Base-by-base conservation (phyloP, 2,113 vertebrate species). In the Rhea pennata region DNA sequence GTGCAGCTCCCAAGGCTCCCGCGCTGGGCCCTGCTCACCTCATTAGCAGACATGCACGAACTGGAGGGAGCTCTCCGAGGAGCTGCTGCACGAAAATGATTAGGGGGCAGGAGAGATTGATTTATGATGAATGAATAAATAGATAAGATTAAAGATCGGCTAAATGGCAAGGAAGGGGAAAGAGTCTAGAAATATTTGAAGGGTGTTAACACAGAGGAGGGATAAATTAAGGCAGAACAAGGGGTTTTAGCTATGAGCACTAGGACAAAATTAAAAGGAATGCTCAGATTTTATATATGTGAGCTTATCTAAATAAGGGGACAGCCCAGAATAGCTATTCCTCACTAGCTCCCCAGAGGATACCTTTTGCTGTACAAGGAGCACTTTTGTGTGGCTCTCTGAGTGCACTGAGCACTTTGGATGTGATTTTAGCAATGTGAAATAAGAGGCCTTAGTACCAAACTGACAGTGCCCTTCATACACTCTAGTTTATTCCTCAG, bases 101-200 rank as follows among this genome's bases (percentile, higher is more conserved):
- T 84, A 87, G 59, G 81, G 91, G 89, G 82, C 84, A 86, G 92
- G 67, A 77, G 87, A 61, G 94, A 95, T 14, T 95, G 91, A 74
- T 91, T 92, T 48, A 74, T 80, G 92, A 82, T 56, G 89, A 88
- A 88, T 91, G 91, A 92, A 85, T 93, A 71, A 95, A 91, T 69
- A 95, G 81, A 39, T 59, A 77, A 96, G 81, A 95, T 91, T 95
- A 90, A 91, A 92, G 71, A 8, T 5, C 10, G 9, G 78, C 67
- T 95, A 83, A 96, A 90, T 77, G 78, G 64, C 3, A 29, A 91
- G 86, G 88, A 85, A 94, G 62, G 62, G 70, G 86, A 42, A 48
- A 80, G 87, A 36, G 42, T 8, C 80, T 84, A 33, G n/a, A n/a
- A 89, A 87, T 62, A 71, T 89, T 76, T 91, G 77, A 77, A 89